These are phyloP conservation scores for Caenorhabditis sp. DNA, from an alignment of 2,888 invertebrate genomes.

Conservation along the genomic window DNA sequence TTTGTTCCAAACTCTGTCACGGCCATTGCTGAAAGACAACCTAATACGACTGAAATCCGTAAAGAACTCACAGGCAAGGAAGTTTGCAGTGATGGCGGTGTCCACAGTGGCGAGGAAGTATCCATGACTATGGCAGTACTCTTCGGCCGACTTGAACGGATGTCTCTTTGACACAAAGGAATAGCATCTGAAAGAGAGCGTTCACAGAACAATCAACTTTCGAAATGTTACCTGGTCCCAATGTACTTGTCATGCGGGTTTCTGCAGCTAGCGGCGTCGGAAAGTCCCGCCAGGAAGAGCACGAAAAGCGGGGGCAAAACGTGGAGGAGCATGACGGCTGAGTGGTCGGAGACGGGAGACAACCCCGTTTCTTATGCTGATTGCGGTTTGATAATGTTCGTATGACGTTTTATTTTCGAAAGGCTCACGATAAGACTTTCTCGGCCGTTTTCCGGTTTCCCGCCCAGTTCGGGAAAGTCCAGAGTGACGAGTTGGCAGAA, in stretches of 20 bases:
- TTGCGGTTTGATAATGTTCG: constrained; percentile 35
- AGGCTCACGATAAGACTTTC: constrained; percentile 16
- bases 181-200: constrained; percentile 27
- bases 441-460: constrained; percentile 5
- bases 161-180: constrained; percentile 38
- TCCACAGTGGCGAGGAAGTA: constrained; percentile 41
- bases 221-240: constrained; percentile 18
- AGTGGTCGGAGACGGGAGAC: constrained; percentile 9
- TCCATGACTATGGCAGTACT: constrained; percentile 47
- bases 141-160: constrained; percentile 19
- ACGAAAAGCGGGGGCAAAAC: background rate
- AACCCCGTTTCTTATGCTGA: constrained; percentile 13
- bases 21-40: constrained; percentile 10
- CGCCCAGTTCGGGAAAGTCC: constrained; percentile 27
- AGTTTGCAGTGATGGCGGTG: constrained; percentile 26
- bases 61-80: constrained; percentile 41
- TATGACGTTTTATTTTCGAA: constrained; percentile 31
- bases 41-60: too few relatives aligned
- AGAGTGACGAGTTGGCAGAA: too few relatives aligned
- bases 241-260: constrained; percentile 41
- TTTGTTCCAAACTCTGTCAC: constrained; percentile 34
- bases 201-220: background rate
- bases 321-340: constrained; percentile 5
- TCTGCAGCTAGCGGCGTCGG: constrained; percentile 25
- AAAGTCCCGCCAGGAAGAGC: constrained; percentile 7